A percentile compares a stretch with the other conserved stretches of the same genome.
phyloP scores from a whole-genome alignment of 2,113 vertebrate genomes.

The Prunella fulvescens region DNA sequence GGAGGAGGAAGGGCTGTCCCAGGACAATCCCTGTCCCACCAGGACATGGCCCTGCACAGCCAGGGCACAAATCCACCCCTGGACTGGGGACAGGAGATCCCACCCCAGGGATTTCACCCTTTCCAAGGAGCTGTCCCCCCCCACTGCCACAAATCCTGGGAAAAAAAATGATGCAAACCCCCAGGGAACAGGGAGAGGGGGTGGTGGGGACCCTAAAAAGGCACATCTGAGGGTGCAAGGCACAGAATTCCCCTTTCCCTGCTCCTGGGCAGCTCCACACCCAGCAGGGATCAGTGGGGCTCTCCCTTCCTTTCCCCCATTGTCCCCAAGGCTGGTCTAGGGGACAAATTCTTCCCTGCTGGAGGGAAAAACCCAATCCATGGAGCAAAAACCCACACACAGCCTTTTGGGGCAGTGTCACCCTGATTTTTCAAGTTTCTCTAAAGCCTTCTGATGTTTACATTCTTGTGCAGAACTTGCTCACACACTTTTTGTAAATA shows the following conservation, averaged over 20 bases:
- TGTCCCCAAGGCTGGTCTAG: background rate
- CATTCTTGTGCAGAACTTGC: no score
- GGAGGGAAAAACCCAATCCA: background rate
- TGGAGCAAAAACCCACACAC: no score
- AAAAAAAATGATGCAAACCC: rapidly evolving
- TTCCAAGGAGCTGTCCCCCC: background rate
- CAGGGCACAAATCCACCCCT: background rate
- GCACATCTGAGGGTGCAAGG: background rate
- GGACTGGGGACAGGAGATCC: no score
- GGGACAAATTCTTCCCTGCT: rapidly evolving
- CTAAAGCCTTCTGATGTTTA: no score
- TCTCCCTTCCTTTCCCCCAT: rapidly evolving
- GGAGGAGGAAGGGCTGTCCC: background rate
- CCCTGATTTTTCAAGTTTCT: no score
- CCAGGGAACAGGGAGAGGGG: background rate
- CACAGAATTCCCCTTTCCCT: background rate
- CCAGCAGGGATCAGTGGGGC: background rate
- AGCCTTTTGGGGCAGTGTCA: background rate
- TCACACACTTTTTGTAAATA: no score
- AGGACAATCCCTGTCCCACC: background rate
- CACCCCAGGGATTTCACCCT: rapidly evolving
- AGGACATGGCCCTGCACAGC: rapidly evolving
- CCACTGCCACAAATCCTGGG: background rate
- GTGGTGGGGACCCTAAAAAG: no score
- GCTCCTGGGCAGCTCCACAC: background rate